These are phyloP conservation scores for Apogon hyalosoma DNA, from an alignment of 2,797 vertebrate species.

Conservation along the genomic window DNA sequence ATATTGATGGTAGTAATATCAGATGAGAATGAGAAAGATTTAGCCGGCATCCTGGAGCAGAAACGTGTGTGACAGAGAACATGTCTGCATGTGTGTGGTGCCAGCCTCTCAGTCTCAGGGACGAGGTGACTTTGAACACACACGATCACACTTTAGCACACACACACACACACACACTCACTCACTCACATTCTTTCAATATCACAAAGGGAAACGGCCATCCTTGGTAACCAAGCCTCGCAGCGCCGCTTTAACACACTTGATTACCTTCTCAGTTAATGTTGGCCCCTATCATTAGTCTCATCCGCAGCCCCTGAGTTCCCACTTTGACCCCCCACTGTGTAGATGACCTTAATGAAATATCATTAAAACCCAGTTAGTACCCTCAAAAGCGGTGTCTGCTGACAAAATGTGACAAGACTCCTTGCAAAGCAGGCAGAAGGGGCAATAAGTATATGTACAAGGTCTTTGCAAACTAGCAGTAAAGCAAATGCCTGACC, in stretches of 20 bases:
- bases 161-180: slow-evolving; percentile 19
- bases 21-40: slow-evolving; percentile 69
- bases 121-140: slow-evolving; percentile 84
- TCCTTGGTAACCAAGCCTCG: slow-evolving; percentile 48
- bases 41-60: slow-evolving; percentile 29
- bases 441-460: background rate
- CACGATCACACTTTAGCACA: slow-evolving; percentile 49
- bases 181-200: slow-evolving; percentile 51
- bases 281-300: slow-evolving; percentile 62
- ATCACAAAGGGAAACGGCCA: slow-evolving; percentile 59
- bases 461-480: slow-evolving; percentile 9
- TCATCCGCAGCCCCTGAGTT: slow-evolving; percentile 38
- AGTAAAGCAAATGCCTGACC: background rate
- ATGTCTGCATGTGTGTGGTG: slow-evolving; percentile 50
- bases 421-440: slow-evolving; percentile 4
- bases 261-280: slow-evolving; percentile 61
- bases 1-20: slow-evolving; percentile 82
- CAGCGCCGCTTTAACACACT: slow-evolving; percentile 61
- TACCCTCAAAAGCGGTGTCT: slow-evolving; percentile 17
- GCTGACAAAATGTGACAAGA: background rate
- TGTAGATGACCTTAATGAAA: slow-evolving; percentile 57
- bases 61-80: slow-evolving; percentile 49
- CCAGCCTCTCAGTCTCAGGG: slow-evolving; percentile 71
- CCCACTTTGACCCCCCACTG: slow-evolving; percentile 39
- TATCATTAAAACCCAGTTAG: slow-evolving; percentile 44